Percentiles rank a stretch among this genome's conserved stretches.
phyloP scores from a whole-genome alignment of 2,113 vertebrate species.

The Neopipo cinnamomea region DNA sequence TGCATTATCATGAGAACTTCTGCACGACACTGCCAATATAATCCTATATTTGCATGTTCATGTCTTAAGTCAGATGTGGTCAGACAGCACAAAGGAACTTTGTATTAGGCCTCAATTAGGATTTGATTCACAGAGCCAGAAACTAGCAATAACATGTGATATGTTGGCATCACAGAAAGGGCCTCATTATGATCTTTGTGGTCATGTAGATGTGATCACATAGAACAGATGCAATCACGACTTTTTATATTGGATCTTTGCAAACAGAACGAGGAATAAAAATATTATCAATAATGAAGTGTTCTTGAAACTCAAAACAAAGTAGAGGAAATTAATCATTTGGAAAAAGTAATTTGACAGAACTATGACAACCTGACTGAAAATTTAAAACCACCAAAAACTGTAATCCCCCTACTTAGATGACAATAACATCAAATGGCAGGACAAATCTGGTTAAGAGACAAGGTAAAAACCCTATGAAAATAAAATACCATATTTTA shows the following conservation, averaged over 20 bases:
- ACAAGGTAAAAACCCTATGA: not conserved
- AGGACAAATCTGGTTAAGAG: not conserved
- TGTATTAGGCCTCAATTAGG: not conserved
- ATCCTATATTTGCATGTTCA: not conserved
- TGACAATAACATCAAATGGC: not conserved
- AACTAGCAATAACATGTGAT: not conserved
- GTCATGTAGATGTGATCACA: not conserved
- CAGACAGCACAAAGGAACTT: not conserved
- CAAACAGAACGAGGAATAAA: not conserved
- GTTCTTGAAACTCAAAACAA: not conserved
- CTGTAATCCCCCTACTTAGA: not conserved
- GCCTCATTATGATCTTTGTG: accelerated
- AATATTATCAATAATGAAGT: not conserved
- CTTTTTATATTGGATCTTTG: not conserved
- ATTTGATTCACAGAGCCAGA: not conserved
- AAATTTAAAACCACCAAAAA: not conserved
- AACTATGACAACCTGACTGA: not conserved
- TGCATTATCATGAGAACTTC: not conserved
- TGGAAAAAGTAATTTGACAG: not conserved
- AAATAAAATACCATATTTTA: not conserved
- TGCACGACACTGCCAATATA: not conserved
- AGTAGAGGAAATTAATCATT: not conserved
- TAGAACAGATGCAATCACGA: not conserved
- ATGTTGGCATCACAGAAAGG: not conserved
- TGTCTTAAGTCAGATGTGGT: not conserved